A percentile compares a stretch with the other conserved stretches of the same genome.
These are phyloP conservation scores for Diaperis boleti DNA, from an alignment of 2,888 invertebrate genomes.

Conservation along the genomic window DNA sequence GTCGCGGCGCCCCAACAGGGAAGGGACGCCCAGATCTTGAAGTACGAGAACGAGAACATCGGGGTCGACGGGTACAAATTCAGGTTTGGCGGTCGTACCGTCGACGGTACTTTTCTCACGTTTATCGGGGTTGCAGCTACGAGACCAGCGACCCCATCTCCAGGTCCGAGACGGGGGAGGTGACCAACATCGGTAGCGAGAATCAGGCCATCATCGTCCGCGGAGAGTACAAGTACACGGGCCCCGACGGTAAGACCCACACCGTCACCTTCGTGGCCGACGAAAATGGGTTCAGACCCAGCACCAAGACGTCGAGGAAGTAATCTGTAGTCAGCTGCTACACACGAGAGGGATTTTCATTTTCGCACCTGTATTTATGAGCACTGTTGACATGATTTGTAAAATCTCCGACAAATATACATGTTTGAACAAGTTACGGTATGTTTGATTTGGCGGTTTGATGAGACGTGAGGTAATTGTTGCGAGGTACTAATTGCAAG, in stretches of 20 bases:
- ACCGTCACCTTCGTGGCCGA: conserved; percentile 74
- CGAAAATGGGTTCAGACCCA: conserved; percentile 73
- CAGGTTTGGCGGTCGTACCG: conserved; percentile 43
- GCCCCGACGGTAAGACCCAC: conserved; percentile 73
- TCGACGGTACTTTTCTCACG: neutral
- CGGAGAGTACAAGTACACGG: conserved; percentile 73
- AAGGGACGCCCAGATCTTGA: conserved; percentile 54
- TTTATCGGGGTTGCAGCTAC: conserved; percentile 66
- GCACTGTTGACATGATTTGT: conserved; percentile 6
- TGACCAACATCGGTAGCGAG: conserved; percentile 74
- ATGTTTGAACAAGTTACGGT: neutral
- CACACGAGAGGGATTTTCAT: no score
- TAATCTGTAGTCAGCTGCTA: neutral
- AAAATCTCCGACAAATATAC: neutral
- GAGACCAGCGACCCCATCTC: conserved; percentile 76
- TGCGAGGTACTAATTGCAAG: neutral
- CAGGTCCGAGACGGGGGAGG: conserved; percentile 72
- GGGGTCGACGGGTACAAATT: conserved; percentile 59
- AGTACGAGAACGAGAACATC: conserved; percentile 58
- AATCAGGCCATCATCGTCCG: conserved; percentile 74
- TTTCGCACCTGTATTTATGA: conserved; percentile 8
- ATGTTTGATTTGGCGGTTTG: neutral
- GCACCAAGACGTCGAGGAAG: conserved; percentile 65
- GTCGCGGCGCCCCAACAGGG: conserved; percentile 55
- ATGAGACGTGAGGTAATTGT: conserved; percentile 5